Conservation (phyloP, 2,888 invertebrate species). For the Philereme transversata region DNA sequence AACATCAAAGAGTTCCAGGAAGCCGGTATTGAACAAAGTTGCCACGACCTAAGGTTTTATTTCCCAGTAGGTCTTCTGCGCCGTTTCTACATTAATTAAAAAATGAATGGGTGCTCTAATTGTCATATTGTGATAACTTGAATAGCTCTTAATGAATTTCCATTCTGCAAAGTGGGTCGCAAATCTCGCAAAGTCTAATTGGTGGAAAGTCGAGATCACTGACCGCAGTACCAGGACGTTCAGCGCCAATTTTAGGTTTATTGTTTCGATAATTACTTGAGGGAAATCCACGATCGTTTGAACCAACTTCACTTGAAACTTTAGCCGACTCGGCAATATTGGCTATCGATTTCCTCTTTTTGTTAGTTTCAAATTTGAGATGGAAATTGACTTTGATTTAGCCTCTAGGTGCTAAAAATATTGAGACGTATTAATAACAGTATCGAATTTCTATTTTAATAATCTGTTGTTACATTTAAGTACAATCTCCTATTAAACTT, state of each 20-base stretch:
- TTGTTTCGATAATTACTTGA: slow-evolving; percentile 80
- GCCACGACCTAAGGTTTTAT: slow-evolving; percentile 30
- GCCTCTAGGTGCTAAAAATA: background rate
- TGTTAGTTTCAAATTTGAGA: slow-evolving; percentile 28
- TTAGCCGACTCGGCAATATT: slow-evolving; percentile 39
- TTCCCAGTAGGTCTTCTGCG: slow-evolving; percentile 19
- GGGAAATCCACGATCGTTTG: slow-evolving; percentile 61
- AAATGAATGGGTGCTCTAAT: slow-evolving; percentile 67
- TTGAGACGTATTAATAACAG: background rate
- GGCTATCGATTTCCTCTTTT: slow-evolving; percentile 26
- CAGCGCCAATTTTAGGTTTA: slow-evolving; percentile 79
- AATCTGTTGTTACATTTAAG: too few species aligned
- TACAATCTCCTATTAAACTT: too few species aligned
- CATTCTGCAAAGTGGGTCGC: slow-evolving; percentile 73
- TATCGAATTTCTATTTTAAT: background rate
- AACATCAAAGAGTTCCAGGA: slow-evolving; percentile 71
- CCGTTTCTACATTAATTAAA: slow-evolving; percentile 67
- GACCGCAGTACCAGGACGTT: slow-evolving; percentile 64
- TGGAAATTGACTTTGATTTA: slow-evolving; percentile 11
- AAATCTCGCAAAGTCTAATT: slow-evolving; percentile 62
- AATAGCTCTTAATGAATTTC: slow-evolving; percentile 80
- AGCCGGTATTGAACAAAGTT: slow-evolving; percentile 58
- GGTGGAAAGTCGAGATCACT: slow-evolving; percentile 71
- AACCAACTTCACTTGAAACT: slow-evolving; percentile 59
- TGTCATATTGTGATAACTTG: slow-evolving; percentile 78